Percentiles rank a stretch among this genome's conserved stretches.
phyloP scores from a whole-genome alignment of 2,888 invertebrate genomes.

The Prosopocoilus inquinatus region DNA sequence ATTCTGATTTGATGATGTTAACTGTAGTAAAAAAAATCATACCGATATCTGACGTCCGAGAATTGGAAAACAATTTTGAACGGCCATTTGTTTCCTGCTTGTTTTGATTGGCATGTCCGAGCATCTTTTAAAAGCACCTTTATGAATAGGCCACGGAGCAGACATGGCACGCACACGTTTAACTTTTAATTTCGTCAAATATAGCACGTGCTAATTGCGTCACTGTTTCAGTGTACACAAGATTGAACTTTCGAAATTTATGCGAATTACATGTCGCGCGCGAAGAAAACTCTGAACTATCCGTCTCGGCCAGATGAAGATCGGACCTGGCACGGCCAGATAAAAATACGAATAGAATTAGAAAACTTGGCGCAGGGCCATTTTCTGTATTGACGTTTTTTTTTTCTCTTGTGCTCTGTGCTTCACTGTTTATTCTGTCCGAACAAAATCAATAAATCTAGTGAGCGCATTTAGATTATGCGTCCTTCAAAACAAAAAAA shows the following conservation, averaged over 20 bases:
- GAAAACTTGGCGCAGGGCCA: slow-evolving; percentile 23
- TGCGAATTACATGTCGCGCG: background rate
- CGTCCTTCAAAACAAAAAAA: too few species aligned
- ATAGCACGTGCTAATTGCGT: background rate
- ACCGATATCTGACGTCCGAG: slow-evolving; percentile 5
- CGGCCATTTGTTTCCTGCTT: slow-evolving; percentile 1
- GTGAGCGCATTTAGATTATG: too few species aligned
- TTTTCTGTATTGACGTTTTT: slow-evolving; percentile 45
- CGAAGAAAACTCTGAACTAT: slow-evolving; percentile 7
- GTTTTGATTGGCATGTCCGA: slow-evolving; percentile 13
- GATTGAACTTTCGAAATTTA: background rate
- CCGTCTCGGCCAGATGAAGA: slow-evolving; percentile 33
- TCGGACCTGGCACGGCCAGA: slow-evolving; percentile 56
- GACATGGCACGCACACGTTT: slow-evolving; percentile 48
- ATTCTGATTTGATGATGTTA: too few species aligned
- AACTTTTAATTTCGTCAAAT: background rate
- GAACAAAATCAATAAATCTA: too few species aligned
- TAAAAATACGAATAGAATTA: slow-evolving; percentile 53
- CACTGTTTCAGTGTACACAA: too few species aligned
- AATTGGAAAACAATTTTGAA: slow-evolving; percentile 1
- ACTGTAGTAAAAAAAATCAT: background rate
- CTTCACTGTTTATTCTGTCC: too few species aligned
- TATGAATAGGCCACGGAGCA: slow-evolving; percentile 73
- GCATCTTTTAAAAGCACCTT: slow-evolving; percentile 51
- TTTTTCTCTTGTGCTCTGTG: too few species aligned